Percentiles rank a stretch among this genome's conserved stretches.
phyloP scores from a whole-genome alignment of 64 coral and sea anemone species.

The Cladopsammia gracilis region DNA sequence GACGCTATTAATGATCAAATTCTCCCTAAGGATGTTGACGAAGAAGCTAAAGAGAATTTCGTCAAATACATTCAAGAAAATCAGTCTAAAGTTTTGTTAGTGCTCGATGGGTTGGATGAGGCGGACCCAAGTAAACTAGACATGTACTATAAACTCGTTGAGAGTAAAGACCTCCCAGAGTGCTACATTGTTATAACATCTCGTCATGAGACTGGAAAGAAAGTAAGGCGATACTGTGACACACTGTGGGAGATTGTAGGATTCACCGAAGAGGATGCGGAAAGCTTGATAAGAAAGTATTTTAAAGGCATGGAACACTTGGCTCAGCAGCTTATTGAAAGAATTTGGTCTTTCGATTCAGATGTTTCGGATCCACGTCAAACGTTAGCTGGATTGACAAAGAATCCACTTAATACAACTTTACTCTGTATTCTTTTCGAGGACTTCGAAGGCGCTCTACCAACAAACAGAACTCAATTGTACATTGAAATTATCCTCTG shows the following conservation, averaged over 20 bases:
- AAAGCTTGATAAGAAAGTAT: background rate
- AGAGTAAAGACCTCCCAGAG: background rate
- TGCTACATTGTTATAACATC: background rate
- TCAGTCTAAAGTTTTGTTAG: slow-evolving; percentile 6
- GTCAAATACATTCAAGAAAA: background rate
- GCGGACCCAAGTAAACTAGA: background rate
- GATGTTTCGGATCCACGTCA: no score
- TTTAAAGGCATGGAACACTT: background rate
- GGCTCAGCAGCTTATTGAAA: background rate
- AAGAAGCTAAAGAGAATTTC: background rate
- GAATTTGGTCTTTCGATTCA: background rate
- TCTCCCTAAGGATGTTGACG: background rate
- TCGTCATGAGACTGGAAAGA: background rate
- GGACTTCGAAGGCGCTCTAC: background rate
- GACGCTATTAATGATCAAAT: slow-evolving; percentile 24
- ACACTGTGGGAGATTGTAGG: slow-evolving; percentile 7
- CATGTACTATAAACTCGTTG: background rate
- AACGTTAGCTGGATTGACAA: background rate
- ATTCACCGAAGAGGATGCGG: background rate
- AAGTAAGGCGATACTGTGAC: background rate
- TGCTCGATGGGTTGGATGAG: slow-evolving; percentile 35
- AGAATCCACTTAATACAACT: background rate
- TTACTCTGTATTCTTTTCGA: slow-evolving; percentile 8
- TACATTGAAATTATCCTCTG: background rate
- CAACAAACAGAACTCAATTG: background rate